A percentile compares a stretch with the other conserved stretches of the same genome.
Evolutionary conservation across 2,797 vertebrate species (phyloP).

Genomic region (Myotis findleyi): DNA sequence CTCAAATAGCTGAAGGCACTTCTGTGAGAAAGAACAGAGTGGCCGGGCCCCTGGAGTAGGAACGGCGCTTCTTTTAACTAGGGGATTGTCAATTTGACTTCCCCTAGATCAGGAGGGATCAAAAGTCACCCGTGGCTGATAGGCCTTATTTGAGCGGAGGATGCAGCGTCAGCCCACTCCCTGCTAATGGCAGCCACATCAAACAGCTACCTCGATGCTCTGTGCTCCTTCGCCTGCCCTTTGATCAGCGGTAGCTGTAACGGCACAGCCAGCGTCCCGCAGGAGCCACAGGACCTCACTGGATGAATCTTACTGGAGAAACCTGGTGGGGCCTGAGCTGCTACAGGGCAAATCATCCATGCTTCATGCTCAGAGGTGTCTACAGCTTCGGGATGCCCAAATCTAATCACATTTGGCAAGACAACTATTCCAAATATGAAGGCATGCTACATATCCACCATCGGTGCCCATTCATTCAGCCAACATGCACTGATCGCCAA

Average conservation of each 20-base stretch:
- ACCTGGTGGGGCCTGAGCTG: background rate
- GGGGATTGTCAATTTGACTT: slow-evolving; percentile 53
- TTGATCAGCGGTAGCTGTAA: slow-evolving; percentile 49
- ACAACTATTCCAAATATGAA: background rate
- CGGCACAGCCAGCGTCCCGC: background rate
- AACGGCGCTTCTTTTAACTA: slow-evolving; percentile 64
- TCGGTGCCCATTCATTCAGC: background rate
- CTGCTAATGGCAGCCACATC: background rate
- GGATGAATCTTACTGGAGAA: background rate
- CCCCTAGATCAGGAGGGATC: slow-evolving; percentile 52
- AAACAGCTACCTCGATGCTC: background rate
- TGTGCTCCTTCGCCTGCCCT: background rate
- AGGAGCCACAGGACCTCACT: background rate
- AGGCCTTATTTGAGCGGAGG: slow-evolving; percentile 50
- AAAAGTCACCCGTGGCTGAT: slow-evolving; percentile 63
- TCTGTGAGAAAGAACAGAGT: slow-evolving; percentile 47
- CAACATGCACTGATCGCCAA: background rate
- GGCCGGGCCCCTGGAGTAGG: background rate
- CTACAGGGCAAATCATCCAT: background rate
- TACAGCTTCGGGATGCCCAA: background rate
- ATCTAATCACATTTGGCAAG: background rate
- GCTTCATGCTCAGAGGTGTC: background rate
- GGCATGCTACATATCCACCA: background rate
- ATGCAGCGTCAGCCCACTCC: background rate
- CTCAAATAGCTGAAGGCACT: slow-evolving; percentile 68